phyloP scores from a whole-genome alignment of 2,113 vertebrate species.

The Melanocharis versteri region DNA sequence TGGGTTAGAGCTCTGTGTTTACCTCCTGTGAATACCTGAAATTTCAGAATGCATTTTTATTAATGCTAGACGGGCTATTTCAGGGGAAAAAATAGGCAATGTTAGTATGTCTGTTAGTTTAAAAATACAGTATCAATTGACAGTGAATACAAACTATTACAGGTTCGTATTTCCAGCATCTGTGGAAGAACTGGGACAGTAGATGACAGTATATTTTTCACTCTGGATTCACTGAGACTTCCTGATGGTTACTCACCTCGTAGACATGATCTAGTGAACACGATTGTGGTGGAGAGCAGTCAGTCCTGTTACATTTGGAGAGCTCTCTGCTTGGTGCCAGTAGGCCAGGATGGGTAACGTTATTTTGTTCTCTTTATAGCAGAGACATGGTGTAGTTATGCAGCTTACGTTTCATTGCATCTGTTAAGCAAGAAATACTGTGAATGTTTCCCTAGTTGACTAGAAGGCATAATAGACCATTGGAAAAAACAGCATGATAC shows the following conservation, averaged over 20 bases:
- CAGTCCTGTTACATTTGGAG: conserved; percentile 90
- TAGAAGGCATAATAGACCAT: background rate
- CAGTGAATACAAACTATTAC: background rate
- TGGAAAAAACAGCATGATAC: background rate
- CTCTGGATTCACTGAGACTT: conserved; percentile 82
- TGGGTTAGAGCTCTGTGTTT: background rate
- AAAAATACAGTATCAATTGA: background rate
- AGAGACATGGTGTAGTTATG: background rate
- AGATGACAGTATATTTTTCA: conserved; percentile 87
- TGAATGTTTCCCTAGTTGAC: background rate
- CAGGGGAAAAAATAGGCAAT: background rate
- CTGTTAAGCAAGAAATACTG: background rate
- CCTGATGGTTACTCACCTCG: conserved; percentile 79
- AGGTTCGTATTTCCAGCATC: conserved; percentile 83
- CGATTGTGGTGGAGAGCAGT: conserved; percentile 89
- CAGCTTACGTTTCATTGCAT: background rate
- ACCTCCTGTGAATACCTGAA: background rate
- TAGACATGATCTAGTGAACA: conserved; percentile 78
- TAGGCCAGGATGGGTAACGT: conserved; percentile 66
- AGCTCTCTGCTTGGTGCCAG: conserved; percentile 86
- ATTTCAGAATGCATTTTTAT: background rate
- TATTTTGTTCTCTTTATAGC: background rate
- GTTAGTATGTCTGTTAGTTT: background rate
- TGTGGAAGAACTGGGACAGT: conserved; percentile 81
- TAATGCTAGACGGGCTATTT: background rate